phyloP scores from a whole-genome alignment of 2,888 invertebrate species.

The Dicranocentrus wangi region DNA sequence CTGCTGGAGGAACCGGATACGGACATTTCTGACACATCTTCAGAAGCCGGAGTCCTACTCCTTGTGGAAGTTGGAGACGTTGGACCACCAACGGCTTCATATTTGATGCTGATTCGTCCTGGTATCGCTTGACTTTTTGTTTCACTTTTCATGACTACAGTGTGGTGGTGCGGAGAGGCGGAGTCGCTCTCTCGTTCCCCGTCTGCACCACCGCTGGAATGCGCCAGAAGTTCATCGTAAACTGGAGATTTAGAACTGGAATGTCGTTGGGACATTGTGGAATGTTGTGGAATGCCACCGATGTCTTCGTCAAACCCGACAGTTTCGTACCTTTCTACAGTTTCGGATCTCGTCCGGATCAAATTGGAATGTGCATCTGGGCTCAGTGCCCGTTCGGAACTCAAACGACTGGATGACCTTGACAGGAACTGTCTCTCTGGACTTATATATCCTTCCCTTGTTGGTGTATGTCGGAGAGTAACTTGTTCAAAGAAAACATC shows the following conservation, averaged over 20 bases:
- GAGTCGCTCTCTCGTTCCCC: slow-evolving; percentile 1
- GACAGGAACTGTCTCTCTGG: slow-evolving; percentile 38
- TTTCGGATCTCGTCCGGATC: slow-evolving; percentile 36
- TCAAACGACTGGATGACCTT: slow-evolving; percentile 30
- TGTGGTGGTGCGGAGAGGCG: slow-evolving; percentile 20
- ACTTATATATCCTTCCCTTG: slow-evolving; percentile 41
- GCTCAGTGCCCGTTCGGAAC: slow-evolving; percentile 38
- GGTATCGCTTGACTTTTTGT: slow-evolving; percentile 61
- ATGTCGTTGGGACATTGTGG: slow-evolving; percentile 30
- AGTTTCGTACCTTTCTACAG: slow-evolving; percentile 17
- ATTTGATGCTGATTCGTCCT: slow-evolving; percentile 63
- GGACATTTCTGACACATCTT: slow-evolving; percentile 42
- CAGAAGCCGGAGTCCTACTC: slow-evolving; percentile 54
- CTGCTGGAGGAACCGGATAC: slow-evolving; percentile 28
- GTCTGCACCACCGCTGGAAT: slow-evolving; percentile 7
- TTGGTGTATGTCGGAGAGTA: slow-evolving; percentile 40
- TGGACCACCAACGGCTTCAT: slow-evolving; percentile 49
- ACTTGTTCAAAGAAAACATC: slow-evolving; percentile 52
- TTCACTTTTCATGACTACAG: slow-evolving; percentile 55
- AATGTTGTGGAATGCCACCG: background rate
- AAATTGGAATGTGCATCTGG: slow-evolving; percentile 38
- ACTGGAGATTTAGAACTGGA: slow-evolving; percentile 45
- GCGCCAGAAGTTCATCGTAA: slow-evolving; percentile 47
- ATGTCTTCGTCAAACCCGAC: slow-evolving; percentile 25
- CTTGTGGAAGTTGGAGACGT: slow-evolving; percentile 23